Evolutionary conservation across 2,888 invertebrate genomes (phyloP), one percentile per base, ranked within the genome.

Genomic region (Aphidius colemani): DNA sequence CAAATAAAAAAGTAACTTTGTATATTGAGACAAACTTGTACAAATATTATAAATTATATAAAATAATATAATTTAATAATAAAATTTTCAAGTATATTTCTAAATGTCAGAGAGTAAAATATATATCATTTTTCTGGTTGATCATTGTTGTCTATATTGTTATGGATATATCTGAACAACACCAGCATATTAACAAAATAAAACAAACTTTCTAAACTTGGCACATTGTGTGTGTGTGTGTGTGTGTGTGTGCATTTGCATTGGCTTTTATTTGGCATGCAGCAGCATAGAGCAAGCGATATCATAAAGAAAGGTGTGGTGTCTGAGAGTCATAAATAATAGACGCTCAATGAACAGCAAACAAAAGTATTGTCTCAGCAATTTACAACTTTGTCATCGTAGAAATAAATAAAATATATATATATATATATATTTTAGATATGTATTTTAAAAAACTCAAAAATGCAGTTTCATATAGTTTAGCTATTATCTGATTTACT

Each of bases 261-360:
- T 18, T 18, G 13, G 50, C 18, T 50, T 50, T 50, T 50, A 50
- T 53, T 9, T 56, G 10, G 11, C 39, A 43, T 4, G 13, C 39
- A n/a, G 62, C 39, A 13, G 30, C 39, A 46, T 39, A 9, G 7
- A 7, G 40, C 40, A 18, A 18, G 13, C 13, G 13, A 18, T 18
- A 18, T 18, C 30, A 51, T 46, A 18, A 18, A 18, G 55, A 53
- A 62, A 67, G 64, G 48, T 63, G 64, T 56, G 61, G 68, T 58
- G 62, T 66, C 64, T 61, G 61, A 63, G 58, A 40, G 58, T 66
- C 65, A 64, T 69, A 67, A 70, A 69, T 64, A 69, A 70, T 66
- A 65, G 66, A 58, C 65, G 64, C 63, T 69, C 67, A 70, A 67
- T 65, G 69, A 61, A 59, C 57, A 62, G 40, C 63, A 30, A 30